Base-by-base conservation (phyloP, 1,140 invertebrate genomes). In the Acyrthosiphon pisum region DNA sequence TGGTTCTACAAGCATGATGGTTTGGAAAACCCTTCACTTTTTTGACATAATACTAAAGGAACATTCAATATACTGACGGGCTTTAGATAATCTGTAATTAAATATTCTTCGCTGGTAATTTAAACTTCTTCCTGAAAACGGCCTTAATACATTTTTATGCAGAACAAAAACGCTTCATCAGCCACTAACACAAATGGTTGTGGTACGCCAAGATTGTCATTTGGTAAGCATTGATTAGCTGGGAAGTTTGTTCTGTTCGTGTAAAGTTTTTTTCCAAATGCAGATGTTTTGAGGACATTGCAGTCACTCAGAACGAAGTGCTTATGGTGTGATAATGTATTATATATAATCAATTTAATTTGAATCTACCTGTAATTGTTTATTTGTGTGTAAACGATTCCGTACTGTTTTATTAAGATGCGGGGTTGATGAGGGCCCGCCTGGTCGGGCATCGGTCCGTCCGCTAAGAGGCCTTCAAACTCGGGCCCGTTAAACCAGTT, bases 1-100 rank as follows among this genome's bases (percentile, higher is more conserved):
- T 18, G 84, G 22, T 7, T 94, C 48, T 3, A 94, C 94, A 94
- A 94, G 94, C 6, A 95, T 89, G 37, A 81, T 37, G 22, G 90
- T n/a, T 26, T 94, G 93, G 35, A 94, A 94, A 9, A 94, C 93
- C 37, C 94, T 87, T 93, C 94, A 94, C 84, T 94, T 94, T 35
- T 94, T 94, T 9, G 53, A 81, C 23, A 94, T 37, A 93, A 95
- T 95, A 8, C 95, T 95, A 95, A 96, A 96, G 11, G 94, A 94
- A 94, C 95, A 95, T 94, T 96, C 95, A 22, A 95, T 94, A n/a
- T 94, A 94, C 41, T 95, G 81, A 35, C 95, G 83, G 35, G 94
- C 94, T 83, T 94, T 56, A 44, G 53, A 91, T 37, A 94, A 93
- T 44, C 94, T 14, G 94, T 95, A 95, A 94, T 96, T 95, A 94